A percentile compares a stretch with the other conserved stretches of the same genome.
These are phyloP conservation scores for Drosophila kanapiae DNA, from an alignment of 1,140 invertebrate genomes.

Conservation along the genomic window DNA sequence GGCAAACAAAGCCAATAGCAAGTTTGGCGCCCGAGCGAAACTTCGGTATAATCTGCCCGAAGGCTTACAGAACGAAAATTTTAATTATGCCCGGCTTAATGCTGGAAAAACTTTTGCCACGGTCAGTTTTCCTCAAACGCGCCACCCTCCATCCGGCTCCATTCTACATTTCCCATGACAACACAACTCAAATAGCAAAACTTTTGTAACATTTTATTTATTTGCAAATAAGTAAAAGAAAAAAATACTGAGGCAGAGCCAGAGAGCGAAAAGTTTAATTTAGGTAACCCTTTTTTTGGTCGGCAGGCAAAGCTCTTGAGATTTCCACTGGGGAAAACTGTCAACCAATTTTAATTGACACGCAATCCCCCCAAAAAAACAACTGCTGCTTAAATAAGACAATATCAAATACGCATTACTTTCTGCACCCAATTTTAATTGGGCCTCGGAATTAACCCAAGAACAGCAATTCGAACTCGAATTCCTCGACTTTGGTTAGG, in stretches of 20 bases:
- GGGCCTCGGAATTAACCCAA: conserved; percentile 34
- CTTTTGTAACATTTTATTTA: conserved; percentile 79
- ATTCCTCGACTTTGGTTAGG: conserved; percentile 5
- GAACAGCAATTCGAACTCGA: conserved; percentile 9
- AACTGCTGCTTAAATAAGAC: conserved; percentile 34
- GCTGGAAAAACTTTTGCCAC: conserved; percentile 60
- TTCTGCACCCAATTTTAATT: conserved; percentile 72
- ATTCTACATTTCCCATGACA: conserved; percentile 22
- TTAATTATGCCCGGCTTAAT: conserved; percentile 80
- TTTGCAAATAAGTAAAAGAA: conserved; percentile 53
- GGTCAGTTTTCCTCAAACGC: conserved; percentile 47
- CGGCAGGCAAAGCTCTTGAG: conserved; percentile 31
- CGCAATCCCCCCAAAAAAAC: conserved; percentile 54
- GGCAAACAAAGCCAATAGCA: conserved; percentile 63
- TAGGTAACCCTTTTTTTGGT: conserved; percentile 60
- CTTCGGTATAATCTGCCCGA: conserved; percentile 67
- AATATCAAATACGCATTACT: conserved; percentile 69
- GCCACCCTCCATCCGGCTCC: background rate
- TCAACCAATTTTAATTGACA: conserved; percentile 81
- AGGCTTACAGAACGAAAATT: conserved; percentile 76
- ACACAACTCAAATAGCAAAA: conserved; percentile 61
- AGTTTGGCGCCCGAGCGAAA: conserved; percentile 35
- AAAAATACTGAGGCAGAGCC: background rate
- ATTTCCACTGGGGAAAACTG: conserved; percentile 47
- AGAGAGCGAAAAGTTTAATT: conserved; percentile 45